Evolutionary conservation across 1,140 invertebrate species (phyloP), one percentile per base, ranked within the genome.

Genomic region (Lepidurus packardi): DNA sequence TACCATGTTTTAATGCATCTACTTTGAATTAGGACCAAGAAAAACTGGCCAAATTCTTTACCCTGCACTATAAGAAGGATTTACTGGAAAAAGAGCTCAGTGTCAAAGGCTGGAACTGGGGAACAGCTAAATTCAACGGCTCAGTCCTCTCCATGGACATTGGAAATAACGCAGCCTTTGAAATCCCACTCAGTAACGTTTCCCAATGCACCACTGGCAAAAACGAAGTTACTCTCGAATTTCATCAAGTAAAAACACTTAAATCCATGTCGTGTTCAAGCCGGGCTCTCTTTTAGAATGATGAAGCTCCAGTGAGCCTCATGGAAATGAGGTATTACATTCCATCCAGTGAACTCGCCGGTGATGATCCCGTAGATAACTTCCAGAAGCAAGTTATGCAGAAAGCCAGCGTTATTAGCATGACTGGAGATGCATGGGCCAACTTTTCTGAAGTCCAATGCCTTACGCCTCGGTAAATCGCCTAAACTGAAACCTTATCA

Each of bases 21-120:
- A 43, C 42, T 81, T 10, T 45, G 21, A 81, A 81, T 41, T 81
- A 85, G 82, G 86, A 85, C 78, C 82, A 83, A 75, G 84, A 83
- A 78, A 85, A 83, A 77, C 78, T 86, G 76, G 90, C 90, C 1
- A 95, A 94, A 82, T 96, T 94, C 85, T 94, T 97, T 81, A 89
- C 92, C 83, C 86, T 89, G 7, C 92, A 92, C 81, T 97, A 96
- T 81, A 90, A 92, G 74, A 92, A 93, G 83, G 90, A 94, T 81
- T 91, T 95, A 92, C 84, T 96, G 78, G 93, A 94, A 84, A 95
- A 95, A 83, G 97, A 99, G 82, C 85, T 97, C 45, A 94, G 93
- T 82, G 86, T 99, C 0, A 98, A 97, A 86, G 98, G 98, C 7
- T 99, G 97, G 97, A 99, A 99, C 86, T 99, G 98, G 95, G 98